Percentiles rank a stretch among this genome's conserved stretches.
These are phyloP conservation scores for Halcyon chelicuti DNA, from an alignment of 2,797 vertebrate species.

Conservation along the genomic window DNA sequence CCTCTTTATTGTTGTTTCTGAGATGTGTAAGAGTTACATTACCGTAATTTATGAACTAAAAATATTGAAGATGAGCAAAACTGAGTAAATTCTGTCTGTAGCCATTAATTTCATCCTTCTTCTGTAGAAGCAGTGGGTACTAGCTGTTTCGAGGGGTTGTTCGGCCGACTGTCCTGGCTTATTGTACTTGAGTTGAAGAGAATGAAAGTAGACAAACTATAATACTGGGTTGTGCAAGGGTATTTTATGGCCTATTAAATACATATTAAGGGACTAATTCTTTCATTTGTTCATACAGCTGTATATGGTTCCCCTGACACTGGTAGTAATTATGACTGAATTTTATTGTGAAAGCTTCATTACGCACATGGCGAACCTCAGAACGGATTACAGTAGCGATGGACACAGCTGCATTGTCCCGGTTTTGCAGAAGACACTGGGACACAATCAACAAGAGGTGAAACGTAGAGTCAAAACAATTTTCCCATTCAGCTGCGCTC, in stretches of 20 bases:
- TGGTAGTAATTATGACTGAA: slow-evolving; percentile 40
- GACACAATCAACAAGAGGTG: slow-evolving; percentile 41
- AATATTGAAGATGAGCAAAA: background rate
- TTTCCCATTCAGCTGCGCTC: slow-evolving; percentile 16
- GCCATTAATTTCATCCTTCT: background rate
- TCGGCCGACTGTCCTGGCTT: background rate
- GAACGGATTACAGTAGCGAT: slow-evolving; percentile 4
- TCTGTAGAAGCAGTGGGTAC: background rate
- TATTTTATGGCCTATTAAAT: slow-evolving; percentile 49
- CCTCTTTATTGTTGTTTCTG: background rate
- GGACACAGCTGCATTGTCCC: slow-evolving; percentile 17
- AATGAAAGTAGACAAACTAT: background rate
- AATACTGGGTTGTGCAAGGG: background rate
- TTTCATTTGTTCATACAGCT: slow-evolving; percentile 34
- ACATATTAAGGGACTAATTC: slow-evolving; percentile 35
- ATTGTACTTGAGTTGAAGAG: background rate
- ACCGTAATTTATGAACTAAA: background rate
- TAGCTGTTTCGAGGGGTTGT: background rate
- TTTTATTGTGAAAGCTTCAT: slow-evolving; percentile 19
- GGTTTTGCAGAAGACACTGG: background rate
- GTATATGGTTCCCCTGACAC: slow-evolving; percentile 36
- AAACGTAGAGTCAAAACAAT: background rate
- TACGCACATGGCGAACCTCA: background rate
- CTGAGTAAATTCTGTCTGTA: background rate
- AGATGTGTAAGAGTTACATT: background rate